These are phyloP conservation scores for Mormoops blainvillei DNA, from an alignment of 2,113 vertebrate genomes.

Conservation along the genomic window DNA sequence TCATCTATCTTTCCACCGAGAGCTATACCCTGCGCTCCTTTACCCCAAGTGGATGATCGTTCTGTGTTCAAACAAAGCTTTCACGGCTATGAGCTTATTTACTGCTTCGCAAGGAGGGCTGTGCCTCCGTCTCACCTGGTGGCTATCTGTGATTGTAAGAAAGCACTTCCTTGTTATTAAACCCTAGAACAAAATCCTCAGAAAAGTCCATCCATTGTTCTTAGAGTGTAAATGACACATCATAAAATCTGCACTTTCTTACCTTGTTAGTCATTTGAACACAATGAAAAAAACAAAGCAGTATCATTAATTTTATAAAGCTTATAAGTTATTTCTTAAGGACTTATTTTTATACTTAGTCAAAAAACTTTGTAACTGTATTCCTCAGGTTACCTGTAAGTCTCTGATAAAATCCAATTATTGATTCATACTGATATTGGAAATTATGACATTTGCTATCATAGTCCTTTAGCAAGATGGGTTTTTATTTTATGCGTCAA, in stretches of 20 bases:
- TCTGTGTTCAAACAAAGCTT: neutral
- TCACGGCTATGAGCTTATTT: neutral
- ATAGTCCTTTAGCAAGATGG: neutral
- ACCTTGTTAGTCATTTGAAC: neutral
- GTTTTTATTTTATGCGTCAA: neutral
- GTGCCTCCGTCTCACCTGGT: neutral
- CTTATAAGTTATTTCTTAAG: neutral
- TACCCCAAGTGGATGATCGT: neutral
- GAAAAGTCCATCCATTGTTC: neutral
- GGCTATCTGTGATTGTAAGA: neutral
- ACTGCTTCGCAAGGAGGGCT: neutral
- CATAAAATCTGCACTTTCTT: neutral
- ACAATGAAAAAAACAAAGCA: slow-evolving; percentile 13
- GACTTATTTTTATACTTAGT: neutral
- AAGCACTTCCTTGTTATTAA: neutral
- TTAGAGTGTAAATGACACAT: neutral
- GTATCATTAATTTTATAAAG: neutral
- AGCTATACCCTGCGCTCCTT: neutral
- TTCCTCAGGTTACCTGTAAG: neutral
- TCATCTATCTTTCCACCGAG: neutral
- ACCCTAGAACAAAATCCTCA: neutral
- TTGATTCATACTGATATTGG: neutral
- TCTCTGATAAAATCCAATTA: neutral
- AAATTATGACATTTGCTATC: neutral
- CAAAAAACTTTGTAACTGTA: neutral